Evolutionary conservation across 2,113 vertebrate genomes (phyloP), one percentile per base, ranked within the genome.

Genomic region (Chauna torquata): DNA sequence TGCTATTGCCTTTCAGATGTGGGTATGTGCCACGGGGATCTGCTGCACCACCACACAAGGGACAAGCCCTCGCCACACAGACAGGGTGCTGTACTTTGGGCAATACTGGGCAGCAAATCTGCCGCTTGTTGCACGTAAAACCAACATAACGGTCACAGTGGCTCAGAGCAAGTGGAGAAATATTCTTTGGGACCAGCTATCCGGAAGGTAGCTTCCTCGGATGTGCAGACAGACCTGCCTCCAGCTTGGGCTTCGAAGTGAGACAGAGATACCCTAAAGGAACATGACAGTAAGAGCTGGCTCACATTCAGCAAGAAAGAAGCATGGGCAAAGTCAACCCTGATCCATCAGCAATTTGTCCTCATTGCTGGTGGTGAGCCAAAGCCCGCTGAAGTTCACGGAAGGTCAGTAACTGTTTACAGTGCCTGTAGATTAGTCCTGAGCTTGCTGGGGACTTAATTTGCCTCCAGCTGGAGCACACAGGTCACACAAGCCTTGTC

Each of bases 41-140:
- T 20, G 19, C 36, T 15, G 23, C 19, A 11, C 28, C 9, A 1
- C 55, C 9, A 12, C 28, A 1, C 23, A 1, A 47, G 54, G 75
- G 64, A 77, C 2, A 1, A 5, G 36, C 2, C 52, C 47, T 20
- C 8, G 0, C 11, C 4, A 28, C 17, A 17, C 34, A 10, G 47
- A 70, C 19, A 8, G 58, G 58, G 24, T 19, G 45, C 22, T 18
- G 1, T 7, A 6, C 62, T 34, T 55, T 16, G 22, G 40, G 72
- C 59, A 74, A 23, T 12, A 18, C 9, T 4, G 1, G 75, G 76
- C 44, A 54, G 69, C 69, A 72, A 47, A 24, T 71, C 93, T 23
- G n/a, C 23, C 81, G 3, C 25, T 88, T 72, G 38, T 15, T 62
- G 84, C 75, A 94, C 75, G 14, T 20, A 28, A 82, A 90, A 19